Base-by-base conservation (phyloP, 2,113 vertebrate genomes). In the Oryzias melastigma region DNA sequence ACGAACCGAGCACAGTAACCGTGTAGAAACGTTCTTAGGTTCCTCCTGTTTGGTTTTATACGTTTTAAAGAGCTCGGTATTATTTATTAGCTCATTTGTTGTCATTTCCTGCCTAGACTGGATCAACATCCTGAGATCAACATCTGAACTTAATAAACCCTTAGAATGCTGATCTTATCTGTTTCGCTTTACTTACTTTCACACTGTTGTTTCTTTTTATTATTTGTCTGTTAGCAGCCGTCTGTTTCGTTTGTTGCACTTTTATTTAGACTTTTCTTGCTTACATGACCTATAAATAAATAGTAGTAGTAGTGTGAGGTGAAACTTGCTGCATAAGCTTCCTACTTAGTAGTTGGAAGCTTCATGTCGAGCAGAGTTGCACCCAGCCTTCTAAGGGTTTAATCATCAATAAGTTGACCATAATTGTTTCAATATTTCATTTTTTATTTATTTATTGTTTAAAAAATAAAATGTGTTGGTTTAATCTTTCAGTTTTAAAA, bases 141-240 rank as follows among this genome's bases (percentile, higher is more conserved):
- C 68, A 25, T 22, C 65, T 18, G 64, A 53, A 52, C 52, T 66
- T 43, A 53, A 75, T 68, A 69, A 91, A 90, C 90, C 88, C 88
- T 88, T 89, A 91, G 88, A 91, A 86, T 58, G 85, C 88, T 87
- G 84, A 71, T 71, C 45, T 65, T n/a, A 43, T 77, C 62, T 50
- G 10, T 74, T 27, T 78, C 67, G 62, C 59, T 70, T 61, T 77
- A 29, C 44, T 71, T 47, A 63, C 68, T 69, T 52, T 45, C 65
- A 19, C 46, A 47, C 46, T n/a, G n/a, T 7, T 3, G 64, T 71
- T 25, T 70, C 10, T 16, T 66, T 71, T 67, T 17, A 46, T 0
- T 45, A 20, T 54, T 59, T 62, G 16, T 42, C 15, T 43, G n/a
- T 53, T 24, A 43, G 62, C 60, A 46, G 45, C 19, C 65, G 24